These are phyloP conservation scores for Orientallactaga sibirica DNA, from an alignment of 2,797 vertebrate genomes.

Conservation along the genomic window DNA sequence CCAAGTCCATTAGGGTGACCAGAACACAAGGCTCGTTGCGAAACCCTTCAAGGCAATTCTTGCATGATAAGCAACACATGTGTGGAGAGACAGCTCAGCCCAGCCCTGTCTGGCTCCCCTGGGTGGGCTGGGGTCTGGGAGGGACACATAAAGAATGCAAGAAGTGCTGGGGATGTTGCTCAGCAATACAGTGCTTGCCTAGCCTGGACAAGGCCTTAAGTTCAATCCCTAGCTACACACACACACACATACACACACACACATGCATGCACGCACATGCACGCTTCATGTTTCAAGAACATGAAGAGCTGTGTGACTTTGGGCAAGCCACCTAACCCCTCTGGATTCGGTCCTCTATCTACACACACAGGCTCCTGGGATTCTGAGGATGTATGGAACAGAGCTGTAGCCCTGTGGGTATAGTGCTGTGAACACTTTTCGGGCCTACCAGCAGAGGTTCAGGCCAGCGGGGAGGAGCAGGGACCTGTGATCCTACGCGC, in stretches of 20 bases:
- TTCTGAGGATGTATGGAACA: not conserved
- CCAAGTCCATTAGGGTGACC: not conserved
- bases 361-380: not conserved
- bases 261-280: too few species aligned
- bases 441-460: not conserved
- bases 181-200: not conserved
- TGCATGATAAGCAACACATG: slow-evolving; percentile 78
- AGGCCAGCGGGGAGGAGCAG: not conserved
- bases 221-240: not conserved
- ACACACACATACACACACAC: not conserved
- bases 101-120: slow-evolving; percentile 29
- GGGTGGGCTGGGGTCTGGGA: slow-evolving; percentile 73
- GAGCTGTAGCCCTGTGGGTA: not conserved
- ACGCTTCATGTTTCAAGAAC: slow-evolving; percentile 31
- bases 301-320: not conserved
- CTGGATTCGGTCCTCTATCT: not conserved
- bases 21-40: slow-evolving; percentile 52
- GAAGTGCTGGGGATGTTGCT: not conserved
- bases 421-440: not conserved
- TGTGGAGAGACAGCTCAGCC: not conserved
- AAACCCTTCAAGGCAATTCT: slow-evolving; percentile 51
- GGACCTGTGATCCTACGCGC: not conserved
- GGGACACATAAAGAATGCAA: not conserved
- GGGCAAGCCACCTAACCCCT: slow-evolving; percentile 11
- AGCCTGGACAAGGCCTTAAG: not conserved